These are phyloP conservation scores for Pipa parva DNA, from an alignment of 2,113 vertebrate species.

Conservation along the genomic window DNA sequence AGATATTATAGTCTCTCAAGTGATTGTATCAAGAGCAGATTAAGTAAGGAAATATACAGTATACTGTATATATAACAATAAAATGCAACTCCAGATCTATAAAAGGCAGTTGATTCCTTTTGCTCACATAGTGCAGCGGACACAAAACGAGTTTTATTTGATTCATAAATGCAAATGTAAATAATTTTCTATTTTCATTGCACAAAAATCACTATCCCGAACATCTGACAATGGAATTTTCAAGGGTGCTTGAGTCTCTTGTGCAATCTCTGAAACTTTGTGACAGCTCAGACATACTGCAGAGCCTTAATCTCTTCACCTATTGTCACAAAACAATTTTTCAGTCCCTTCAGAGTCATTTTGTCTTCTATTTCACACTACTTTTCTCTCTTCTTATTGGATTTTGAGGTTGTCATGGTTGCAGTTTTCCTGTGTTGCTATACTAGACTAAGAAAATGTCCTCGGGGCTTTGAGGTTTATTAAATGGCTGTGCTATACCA, in stretches of 20 bases:
- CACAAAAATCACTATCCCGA: conserved; percentile 19
- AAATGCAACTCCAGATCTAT: too few relatives aligned
- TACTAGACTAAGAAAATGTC: conserved; percentile 41
- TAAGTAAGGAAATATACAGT: too few relatives aligned
- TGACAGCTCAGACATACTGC: conserved; percentile 43
- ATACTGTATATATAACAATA: too few relatives aligned
- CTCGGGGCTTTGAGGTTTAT: conserved; percentile 44
- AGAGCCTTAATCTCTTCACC: conserved; percentile 44
- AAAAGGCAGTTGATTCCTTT: too few relatives aligned
- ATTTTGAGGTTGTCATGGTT: conserved; percentile 42
- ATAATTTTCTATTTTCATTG: conserved; percentile 12
- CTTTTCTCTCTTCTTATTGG: conserved; percentile 41
- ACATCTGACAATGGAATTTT: conserved; percentile 37
- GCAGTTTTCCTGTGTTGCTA: conserved; percentile 41
- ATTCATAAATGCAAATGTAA: background rate
- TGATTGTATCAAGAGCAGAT: too few relatives aligned
- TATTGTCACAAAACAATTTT: conserved; percentile 45
- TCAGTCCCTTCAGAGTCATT: conserved; percentile 44
- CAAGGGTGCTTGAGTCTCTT: conserved; percentile 43
- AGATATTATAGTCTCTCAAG: too few relatives aligned
- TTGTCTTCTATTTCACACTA: conserved; percentile 40
- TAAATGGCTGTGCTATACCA: conserved; percentile 42
- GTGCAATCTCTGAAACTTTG: conserved; percentile 38
- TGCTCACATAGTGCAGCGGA: too few relatives aligned
- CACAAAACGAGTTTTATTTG: background rate